Conservation (phyloP, 2,113 vertebrate species). For the Capreolus pygargus region DNA sequence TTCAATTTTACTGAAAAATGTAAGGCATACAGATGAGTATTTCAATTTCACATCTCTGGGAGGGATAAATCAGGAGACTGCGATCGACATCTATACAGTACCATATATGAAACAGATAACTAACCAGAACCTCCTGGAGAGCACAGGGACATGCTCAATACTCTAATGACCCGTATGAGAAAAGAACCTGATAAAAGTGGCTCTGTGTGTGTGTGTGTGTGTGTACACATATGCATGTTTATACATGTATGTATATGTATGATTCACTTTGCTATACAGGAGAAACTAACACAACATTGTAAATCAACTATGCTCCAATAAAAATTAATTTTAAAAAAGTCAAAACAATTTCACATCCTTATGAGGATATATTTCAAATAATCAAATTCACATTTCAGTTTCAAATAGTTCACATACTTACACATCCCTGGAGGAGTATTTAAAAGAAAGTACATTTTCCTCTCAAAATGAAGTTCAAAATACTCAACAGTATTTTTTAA, state of each 20-base stretch:
- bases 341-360: not conserved
- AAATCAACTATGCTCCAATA: not conserved
- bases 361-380: not conserved
- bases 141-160: not conserved
- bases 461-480: constrained; percentile 33
- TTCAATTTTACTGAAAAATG: constrained; percentile 23
- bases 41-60: not conserved
- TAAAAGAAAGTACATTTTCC: constrained; percentile 23
- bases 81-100: not conserved
- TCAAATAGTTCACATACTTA: constrained; percentile 32
- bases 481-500: constrained; percentile 48
- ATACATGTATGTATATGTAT: not conserved
- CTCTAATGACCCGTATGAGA: not conserved
- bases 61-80: not conserved
- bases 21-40: not conserved
- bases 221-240: not conserved
- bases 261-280: not conserved
- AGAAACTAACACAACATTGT: not conserved
- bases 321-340: not conserved
- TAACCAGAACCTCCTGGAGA: not conserved
- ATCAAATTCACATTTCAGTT: constrained; percentile 20
- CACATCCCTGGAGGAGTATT: not conserved
- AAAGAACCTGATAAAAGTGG: not conserved
- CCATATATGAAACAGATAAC: not conserved
- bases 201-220: not conserved